Evolutionary conservation across 2,113 vertebrate species (phyloP), one percentile per base, ranked within the genome.

Genomic region (Coptodon bakossiorum): DNA sequence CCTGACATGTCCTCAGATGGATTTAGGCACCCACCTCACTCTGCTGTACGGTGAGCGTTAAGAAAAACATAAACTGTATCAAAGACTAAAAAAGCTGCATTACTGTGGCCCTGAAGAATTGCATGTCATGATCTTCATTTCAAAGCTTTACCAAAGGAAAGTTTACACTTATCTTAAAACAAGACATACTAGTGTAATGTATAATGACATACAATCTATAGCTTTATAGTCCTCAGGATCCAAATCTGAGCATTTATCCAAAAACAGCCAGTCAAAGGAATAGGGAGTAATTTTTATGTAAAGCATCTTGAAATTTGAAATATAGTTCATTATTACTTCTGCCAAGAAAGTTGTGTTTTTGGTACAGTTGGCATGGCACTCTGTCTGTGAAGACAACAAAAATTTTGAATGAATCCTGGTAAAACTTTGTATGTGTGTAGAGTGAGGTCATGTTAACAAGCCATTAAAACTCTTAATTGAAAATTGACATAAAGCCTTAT

Each of bases 1-100:
- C 87, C 93, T 81, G 89, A 90, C 95, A 93, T 27, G 94, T 92
- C 84, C 48, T 52, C 27, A 27, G 29, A 45, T 29, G 76, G 22
- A 92, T 87, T 84, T 34, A 71, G 6, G 89, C 52, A 81, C 61
- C 63, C 81, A 89, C 94, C 89, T 57, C 80, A 48, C 94, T 90
- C 52, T 66, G 9, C 45, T 6, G 83, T 59, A 86, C 14, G 83
- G 50, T 86, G 19, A 79, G 43, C 53, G 63, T 16, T 17, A n/a
- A 84, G 14, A 66, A 52, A 83, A 14, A 59, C 5, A 68, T 9
- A 84, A 5, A 79, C 78, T 78, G 14, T 9, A 76, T 31, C 61
- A 73, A 86, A 82, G 68, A 14, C 36, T 50, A 19, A 57, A 86
- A 80, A 63, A 19, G 19, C 10, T n/a, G 29, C 48, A 73, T 83